Conservation (phyloP, 2,888 invertebrate species). For the Hyposoter dolosus region DNA sequence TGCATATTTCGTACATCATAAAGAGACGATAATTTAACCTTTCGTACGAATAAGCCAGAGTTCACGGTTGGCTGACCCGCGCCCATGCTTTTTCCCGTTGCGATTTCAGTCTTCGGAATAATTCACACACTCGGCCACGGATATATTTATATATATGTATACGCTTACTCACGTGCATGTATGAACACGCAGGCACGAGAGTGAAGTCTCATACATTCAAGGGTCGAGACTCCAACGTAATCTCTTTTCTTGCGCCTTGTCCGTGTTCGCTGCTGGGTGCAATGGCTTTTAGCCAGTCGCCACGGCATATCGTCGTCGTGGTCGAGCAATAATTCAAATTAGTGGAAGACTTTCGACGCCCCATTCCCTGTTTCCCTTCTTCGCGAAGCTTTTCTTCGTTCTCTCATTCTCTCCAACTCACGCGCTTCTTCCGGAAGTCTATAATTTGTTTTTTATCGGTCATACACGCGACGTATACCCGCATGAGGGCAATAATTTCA, state of each 20-base stretch:
- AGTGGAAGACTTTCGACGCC: slow-evolving; percentile 60
- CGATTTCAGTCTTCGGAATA: slow-evolving; percentile 62
- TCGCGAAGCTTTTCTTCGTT: slow-evolving; percentile 31
- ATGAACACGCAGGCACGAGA: not conserved
- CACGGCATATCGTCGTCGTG: slow-evolving; percentile 63
- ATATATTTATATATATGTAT: not conserved
- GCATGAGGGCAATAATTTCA: slow-evolving; percentile 59
- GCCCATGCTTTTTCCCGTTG: slow-evolving; percentile 63
- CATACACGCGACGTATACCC: slow-evolving; percentile 51
- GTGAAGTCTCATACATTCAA: slow-evolving; percentile 32
- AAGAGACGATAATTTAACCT: slow-evolving; percentile 36
- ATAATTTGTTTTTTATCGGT: slow-evolving; percentile 67
- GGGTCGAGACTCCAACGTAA: slow-evolving; percentile 66
- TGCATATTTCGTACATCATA: slow-evolving; percentile 15
- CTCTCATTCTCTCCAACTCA: slow-evolving; percentile 33
- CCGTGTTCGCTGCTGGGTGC: slow-evolving; percentile 47
- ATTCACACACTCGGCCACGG: slow-evolving; percentile 58
- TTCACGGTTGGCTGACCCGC: slow-evolving; percentile 36
- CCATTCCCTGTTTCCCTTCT: slow-evolving; percentile 45
- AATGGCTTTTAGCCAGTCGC: slow-evolving; percentile 64
- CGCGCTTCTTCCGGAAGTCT: slow-evolving; percentile 65
- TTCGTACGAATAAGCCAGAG: slow-evolving; percentile 45
- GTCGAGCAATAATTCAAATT: slow-evolving; percentile 71
- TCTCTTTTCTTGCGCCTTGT: slow-evolving; percentile 69
- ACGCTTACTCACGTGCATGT: not conserved